phyloP scores from a whole-genome alignment of 2,113 vertebrate species.

The Murina feae region DNA sequence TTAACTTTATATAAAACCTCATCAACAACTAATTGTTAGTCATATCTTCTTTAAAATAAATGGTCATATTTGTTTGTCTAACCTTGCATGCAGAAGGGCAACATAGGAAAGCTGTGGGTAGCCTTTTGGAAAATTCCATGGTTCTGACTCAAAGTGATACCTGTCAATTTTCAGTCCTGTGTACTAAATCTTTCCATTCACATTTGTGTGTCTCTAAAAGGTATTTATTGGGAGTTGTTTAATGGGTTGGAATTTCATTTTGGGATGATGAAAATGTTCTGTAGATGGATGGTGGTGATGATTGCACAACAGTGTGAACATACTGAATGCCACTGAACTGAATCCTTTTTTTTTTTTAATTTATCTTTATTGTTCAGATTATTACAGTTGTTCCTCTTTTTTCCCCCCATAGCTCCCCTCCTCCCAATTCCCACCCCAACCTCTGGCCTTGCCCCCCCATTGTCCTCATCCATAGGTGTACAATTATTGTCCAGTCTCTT shows the following conservation, averaged over 20 bases:
- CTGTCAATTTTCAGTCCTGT: not conserved
- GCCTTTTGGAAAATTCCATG: not conserved
- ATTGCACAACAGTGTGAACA: not conserved
- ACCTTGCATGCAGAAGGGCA: not conserved
- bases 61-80: not conserved
- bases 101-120: not conserved
- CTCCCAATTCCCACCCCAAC: no score
- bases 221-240: not conserved
- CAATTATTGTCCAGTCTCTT: no score
- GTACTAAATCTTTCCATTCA: not conserved
- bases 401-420: no score
- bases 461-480: no score
- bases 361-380: no score
- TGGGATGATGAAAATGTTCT: not conserved
- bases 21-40: not conserved
- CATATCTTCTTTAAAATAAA: conserved; percentile 27
- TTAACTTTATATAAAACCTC: not conserved
- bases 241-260: not conserved
- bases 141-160: not conserved
- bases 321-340: not conserved
- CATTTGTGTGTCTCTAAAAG: not conserved
- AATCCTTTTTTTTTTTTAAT: no score
- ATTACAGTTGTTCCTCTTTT: no score
- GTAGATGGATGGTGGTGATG: not conserved
- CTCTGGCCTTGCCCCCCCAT: no score